Evolutionary conservation across 1,140 invertebrate genomes (phyloP).

Genomic region (Drosophila mojavensis): DNA sequence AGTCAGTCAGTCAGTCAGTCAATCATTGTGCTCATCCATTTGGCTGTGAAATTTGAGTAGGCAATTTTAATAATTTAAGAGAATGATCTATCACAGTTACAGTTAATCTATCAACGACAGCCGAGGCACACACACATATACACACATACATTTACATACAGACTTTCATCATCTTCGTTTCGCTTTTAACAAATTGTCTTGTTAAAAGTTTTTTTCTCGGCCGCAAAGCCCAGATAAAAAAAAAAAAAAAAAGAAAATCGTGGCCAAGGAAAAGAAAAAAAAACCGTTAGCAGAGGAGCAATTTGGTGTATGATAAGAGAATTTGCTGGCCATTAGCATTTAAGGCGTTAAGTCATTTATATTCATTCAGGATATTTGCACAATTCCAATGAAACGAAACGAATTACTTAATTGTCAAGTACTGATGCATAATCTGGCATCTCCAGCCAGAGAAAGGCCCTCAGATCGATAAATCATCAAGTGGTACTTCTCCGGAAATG

Average conservation of each 20-base stretch:
- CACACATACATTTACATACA: neutral
- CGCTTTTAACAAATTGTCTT: slow-evolving; percentile 77
- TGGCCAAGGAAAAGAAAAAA: neutral
- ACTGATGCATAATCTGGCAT: slow-evolving; percentile 44
- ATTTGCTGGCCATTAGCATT: slow-evolving; percentile 83
- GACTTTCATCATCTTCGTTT: slow-evolving; percentile 33
- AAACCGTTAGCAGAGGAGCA: slow-evolving; percentile 42
- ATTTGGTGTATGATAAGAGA: slow-evolving; percentile 61
- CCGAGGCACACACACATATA: neutral
- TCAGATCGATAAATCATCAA: slow-evolving; percentile 42
- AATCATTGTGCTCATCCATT: slow-evolving; percentile 52
- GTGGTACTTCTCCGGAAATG: no score
- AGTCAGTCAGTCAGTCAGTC: slow-evolving; percentile 49
- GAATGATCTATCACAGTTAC: slow-evolving; percentile 84
- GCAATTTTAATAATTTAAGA: slow-evolving; percentile 84
- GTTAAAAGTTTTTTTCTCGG: slow-evolving; percentile 64
- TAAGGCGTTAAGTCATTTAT: slow-evolving; percentile 81
- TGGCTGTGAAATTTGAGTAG: slow-evolving; percentile 79
- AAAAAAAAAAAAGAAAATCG: slow-evolving; percentile 62
- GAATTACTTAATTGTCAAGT: slow-evolving; percentile 43
- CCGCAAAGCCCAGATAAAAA: slow-evolving; percentile 59
- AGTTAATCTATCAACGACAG: slow-evolving; percentile 17
- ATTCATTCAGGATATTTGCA: slow-evolving; percentile 63
- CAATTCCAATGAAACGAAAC: slow-evolving; percentile 16
- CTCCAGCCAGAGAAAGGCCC: slow-evolving; percentile 40